Percentiles rank a stretch among this genome's conserved stretches.
Evolutionary conservation across 2,113 vertebrate species (phyloP).

Genomic region (Strigops habroptila): DNA sequence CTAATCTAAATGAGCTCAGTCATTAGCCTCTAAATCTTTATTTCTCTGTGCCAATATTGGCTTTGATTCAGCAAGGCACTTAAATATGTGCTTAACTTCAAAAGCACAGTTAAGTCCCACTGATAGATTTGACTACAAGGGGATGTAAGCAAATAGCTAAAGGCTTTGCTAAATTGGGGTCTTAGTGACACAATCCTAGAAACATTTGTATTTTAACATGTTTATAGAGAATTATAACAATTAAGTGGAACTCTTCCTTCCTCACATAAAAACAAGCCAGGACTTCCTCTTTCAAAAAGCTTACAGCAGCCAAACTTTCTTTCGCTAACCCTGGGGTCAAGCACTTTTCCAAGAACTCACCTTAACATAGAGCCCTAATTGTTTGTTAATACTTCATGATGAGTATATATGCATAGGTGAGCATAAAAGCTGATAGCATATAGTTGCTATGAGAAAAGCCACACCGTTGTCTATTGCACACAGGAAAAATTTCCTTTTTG

Average conservation of each 20-base stretch:
- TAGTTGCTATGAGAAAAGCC: not conserved
- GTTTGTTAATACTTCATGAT: not conserved
- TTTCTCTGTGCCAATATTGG: slow-evolving; percentile 50
- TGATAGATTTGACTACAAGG: slow-evolving; percentile 52
- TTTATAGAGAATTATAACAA: slow-evolving; percentile 60
- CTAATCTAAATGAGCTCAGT: slow-evolving; percentile 57
- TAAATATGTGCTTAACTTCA: slow-evolving; percentile 60
- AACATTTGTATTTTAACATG: slow-evolving; percentile 60
- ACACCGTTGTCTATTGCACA: not conserved
- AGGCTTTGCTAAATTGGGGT: slow-evolving; percentile 36
- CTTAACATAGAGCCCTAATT: not conserved
- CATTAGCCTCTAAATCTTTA: slow-evolving; percentile 45
- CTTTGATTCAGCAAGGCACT: slow-evolving; percentile 42
- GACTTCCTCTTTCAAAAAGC: slow-evolving; percentile 26
- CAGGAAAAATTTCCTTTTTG: not conserved
- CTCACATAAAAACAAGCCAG: slow-evolving; percentile 36
- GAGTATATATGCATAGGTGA: not conserved
- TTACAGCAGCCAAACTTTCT: slow-evolving; percentile 43
- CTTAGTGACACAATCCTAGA: slow-evolving; percentile 50
- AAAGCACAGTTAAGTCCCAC: slow-evolving; percentile 45
- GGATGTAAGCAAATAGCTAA: slow-evolving; percentile 55
- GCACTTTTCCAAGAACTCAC: slow-evolving; percentile 37
- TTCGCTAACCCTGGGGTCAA: slow-evolving; percentile 35
- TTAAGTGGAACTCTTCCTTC: slow-evolving; percentile 56
- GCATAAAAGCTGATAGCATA: not conserved